Base-by-base conservation (phyloP, 2,113 vertebrate species). In the Aegithalos caudatus region DNA sequence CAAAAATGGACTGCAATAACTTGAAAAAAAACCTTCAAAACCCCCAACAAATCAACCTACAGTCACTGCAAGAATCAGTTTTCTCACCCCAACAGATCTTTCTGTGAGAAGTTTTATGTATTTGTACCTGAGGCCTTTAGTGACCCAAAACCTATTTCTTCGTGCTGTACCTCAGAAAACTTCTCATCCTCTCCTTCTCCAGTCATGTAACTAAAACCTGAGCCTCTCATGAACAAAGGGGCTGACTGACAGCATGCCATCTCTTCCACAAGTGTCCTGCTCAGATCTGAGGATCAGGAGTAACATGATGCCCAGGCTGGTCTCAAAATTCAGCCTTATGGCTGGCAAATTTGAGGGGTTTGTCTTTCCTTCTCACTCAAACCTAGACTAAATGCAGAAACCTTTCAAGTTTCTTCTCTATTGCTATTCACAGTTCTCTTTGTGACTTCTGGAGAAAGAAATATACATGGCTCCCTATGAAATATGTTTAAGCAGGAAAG, bases 91-190 rank as follows among this genome's bases (percentile, higher is more conserved):
- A 83, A 24, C 19, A 82, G 23, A 42, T 45, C 38, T 47, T 88
- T 71, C 79, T 78, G 21, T 73, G n/a, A 84, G 81, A 96, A 94
- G 57, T 92, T 94, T 64, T 88, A 70, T 27, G 92, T 65, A 66
- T 96, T 94, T 95, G 65, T 92, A 48, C 42, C 45, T 64, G 3
- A 76, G 40, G 22, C 22, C 67, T 73, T 92, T 82, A 79, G 78
- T 82, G 80, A 95, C 67, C 28, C 69, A 47, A 77, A 96, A 15
- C 17, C 44, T 85, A 33, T 42, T 53, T 86, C 95, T 81, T 65
- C 54, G 47, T 88, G 71, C 2, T 86, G 14, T 60, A 10, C 21
- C 22, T 12, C 40, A n/a, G 28, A 44, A 7, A 58, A 22, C 21
- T 54, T 45, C 28, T 47, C 3, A 5, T 65, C 15, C 11, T 33